Evolutionary conservation across 2,888 invertebrate genomes (phyloP).

Genomic region (Cantharis flavilabris): DNA sequence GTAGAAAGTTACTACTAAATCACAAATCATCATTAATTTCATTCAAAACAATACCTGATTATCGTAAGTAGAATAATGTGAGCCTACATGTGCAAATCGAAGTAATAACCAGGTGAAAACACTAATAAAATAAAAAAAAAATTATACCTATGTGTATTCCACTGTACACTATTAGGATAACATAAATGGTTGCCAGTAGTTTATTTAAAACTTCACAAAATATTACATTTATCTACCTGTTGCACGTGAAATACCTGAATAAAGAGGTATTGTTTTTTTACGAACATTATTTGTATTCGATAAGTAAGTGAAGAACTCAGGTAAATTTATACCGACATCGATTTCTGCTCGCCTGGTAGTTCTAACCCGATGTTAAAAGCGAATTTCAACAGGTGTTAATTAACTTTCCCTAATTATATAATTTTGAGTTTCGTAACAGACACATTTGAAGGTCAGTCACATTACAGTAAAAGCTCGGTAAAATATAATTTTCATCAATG

Average conservation of each 20-base stretch:
- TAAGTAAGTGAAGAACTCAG: neutral
- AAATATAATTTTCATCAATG: slow-evolving; percentile 1
- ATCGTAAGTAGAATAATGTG: neutral
- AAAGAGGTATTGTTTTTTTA: neutral
- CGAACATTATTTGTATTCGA: neutral
- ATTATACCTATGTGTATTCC: slow-evolving; percentile 45
- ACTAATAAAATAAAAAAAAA: slow-evolving; percentile 23
- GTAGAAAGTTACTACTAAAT: neutral
- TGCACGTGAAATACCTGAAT: slow-evolving; percentile 18
- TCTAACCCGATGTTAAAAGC: slow-evolving; percentile 51
- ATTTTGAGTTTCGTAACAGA: slow-evolving; percentile 1
- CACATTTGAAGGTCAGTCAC: neutral
- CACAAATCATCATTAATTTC: neutral
- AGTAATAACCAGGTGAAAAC: neutral
- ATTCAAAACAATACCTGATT: neutral
- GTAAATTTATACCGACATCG: slow-evolving; percentile 2
- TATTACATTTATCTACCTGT: slow-evolving; percentile 33
- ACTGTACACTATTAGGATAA: slow-evolving; percentile 42
- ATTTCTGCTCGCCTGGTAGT: slow-evolving; percentile 43
- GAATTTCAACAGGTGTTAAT: slow-evolving; percentile 53
- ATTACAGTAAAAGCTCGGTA: neutral
- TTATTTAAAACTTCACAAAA: slow-evolving; percentile 24
- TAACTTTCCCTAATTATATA: slow-evolving; percentile 35
- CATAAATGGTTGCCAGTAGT: slow-evolving; percentile 34
- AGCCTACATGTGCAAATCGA: neutral